Conservation (phyloP, 1,140 invertebrate genomes). For the Solen grandis region DNA sequence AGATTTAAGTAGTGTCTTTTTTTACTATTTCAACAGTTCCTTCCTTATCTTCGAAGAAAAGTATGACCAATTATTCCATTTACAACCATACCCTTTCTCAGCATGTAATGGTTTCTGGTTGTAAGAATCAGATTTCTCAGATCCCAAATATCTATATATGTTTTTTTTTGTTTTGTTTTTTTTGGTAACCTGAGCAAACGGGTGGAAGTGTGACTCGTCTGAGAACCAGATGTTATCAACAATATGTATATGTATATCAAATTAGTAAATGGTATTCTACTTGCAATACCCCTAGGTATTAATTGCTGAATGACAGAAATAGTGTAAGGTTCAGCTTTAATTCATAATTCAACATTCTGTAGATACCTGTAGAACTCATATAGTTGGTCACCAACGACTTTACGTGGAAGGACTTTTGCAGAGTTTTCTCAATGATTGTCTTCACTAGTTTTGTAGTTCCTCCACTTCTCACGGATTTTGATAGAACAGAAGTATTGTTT, state of each 20-base stretch:
- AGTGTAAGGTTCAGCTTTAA: not conserved
- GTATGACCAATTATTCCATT: not conserved
- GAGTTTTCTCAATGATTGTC: no score
- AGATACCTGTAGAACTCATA: no score
- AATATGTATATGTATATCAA: no score
- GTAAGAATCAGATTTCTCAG: no score
- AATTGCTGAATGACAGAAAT: slow-evolving; percentile 4
- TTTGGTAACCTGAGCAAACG: not conserved
- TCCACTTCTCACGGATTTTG: not conserved
- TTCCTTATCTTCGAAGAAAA: not conserved
- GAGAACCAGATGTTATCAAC: no score
- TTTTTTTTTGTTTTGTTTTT: no score
- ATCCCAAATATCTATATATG: not conserved
- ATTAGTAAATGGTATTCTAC: no score
- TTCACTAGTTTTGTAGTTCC: not conserved
- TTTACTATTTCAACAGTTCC: not conserved
- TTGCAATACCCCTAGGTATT: not conserved
- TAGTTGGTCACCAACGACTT: not conserved
- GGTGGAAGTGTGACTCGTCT: not conserved
- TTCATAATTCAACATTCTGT: no score
- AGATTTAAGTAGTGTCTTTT: no score
- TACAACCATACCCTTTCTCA: not conserved
- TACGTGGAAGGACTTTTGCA: not conserved
- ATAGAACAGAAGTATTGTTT: not conserved
- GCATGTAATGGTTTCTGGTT: not conserved